Conservation (phyloP, 2,888 invertebrate genomes). For the Cephus nigrinus region DNA sequence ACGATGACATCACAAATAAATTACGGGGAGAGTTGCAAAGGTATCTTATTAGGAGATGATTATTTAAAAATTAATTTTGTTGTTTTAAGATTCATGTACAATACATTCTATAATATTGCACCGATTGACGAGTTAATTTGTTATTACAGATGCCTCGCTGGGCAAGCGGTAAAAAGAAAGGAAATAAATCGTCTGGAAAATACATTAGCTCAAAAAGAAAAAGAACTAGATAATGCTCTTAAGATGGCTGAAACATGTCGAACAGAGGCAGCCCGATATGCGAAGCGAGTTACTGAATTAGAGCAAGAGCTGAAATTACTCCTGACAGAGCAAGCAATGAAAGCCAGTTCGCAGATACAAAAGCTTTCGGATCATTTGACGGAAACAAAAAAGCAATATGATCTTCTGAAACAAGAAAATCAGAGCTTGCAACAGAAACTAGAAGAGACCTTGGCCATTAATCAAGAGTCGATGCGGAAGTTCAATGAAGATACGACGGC, state of each 20-base stretch:
- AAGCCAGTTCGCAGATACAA: constrained; percentile 56
- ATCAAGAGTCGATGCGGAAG: constrained; percentile 49
- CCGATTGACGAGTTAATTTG: neutral
- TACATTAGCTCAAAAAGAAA: constrained; percentile 59
- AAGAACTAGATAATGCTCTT: constrained; percentile 56
- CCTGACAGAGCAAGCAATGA: constrained; percentile 54
- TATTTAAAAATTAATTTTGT: constrained; percentile 11
- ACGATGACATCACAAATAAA: constrained; percentile 63
- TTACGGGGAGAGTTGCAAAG: constrained; percentile 67
- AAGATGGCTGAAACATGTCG: constrained; percentile 43
- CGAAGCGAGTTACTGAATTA: constrained; percentile 53
- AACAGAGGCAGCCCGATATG: constrained; percentile 49
- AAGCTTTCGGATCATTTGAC: constrained; percentile 52
- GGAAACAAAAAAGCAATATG: constrained; percentile 52
- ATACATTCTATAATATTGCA: neutral
- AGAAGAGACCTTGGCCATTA: constrained; percentile 48
- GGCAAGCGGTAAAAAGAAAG: constrained; percentile 67
- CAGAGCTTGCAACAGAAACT: constrained; percentile 46
- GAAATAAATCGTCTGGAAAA: constrained; percentile 68
- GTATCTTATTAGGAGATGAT: constrained; percentile 27
- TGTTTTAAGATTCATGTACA: neutral
- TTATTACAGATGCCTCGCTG: constrained; percentile 60
- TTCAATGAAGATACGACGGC: constrained; percentile 47
- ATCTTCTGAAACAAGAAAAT: constrained; percentile 49
- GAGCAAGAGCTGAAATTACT: constrained; percentile 57